These are phyloP conservation scores for Synodontis membranacea DNA, from an alignment of 2,113 vertebrate genomes.

Conservation along the genomic window DNA sequence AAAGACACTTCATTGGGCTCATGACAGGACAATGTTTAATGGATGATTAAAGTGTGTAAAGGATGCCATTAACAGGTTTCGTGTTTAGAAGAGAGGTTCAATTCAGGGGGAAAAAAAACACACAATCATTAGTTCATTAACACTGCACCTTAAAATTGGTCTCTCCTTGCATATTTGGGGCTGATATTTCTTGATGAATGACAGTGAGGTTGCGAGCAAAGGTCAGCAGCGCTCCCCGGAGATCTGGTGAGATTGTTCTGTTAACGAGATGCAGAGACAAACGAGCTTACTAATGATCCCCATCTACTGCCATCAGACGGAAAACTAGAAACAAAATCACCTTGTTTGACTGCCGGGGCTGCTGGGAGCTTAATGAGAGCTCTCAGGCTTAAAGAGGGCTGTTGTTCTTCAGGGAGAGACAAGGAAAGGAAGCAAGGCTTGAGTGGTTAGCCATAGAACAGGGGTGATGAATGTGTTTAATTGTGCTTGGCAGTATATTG, in stretches of 20 bases:
- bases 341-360: constrained; percentile 73
- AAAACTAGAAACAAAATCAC: constrained; percentile 75
- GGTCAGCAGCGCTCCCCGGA: constrained; percentile 93
- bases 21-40: constrained; percentile 23
- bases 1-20: not conserved
- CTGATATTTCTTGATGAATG: constrained; percentile 99
- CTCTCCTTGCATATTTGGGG: constrained; percentile 91
- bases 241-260: constrained; percentile 91
- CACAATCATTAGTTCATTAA: constrained; percentile 92
- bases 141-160: constrained; percentile 97
- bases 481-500: constrained; percentile 53
- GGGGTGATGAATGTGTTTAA: constrained; percentile 88
- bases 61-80: constrained; percentile 30
- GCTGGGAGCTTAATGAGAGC: constrained; percentile 84
- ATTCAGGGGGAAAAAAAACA: constrained; percentile 70
- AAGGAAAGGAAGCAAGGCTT: constrained; percentile 82
- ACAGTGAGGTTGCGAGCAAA: constrained; percentile 96
- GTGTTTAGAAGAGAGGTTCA: constrained; percentile 29
- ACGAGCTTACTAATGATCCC: constrained; percentile 85
- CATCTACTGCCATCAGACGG: constrained; percentile 65
- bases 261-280: constrained; percentile 85
- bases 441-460: constrained; percentile 82
- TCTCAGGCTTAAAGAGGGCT: constrained; percentile 81
- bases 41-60: constrained; percentile 19
- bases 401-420: constrained; percentile 84